Evolutionary conservation across 2,113 vertebrate species (phyloP), one percentile per base, ranked within the genome.

Genomic region (Heterotis niloticus): DNA sequence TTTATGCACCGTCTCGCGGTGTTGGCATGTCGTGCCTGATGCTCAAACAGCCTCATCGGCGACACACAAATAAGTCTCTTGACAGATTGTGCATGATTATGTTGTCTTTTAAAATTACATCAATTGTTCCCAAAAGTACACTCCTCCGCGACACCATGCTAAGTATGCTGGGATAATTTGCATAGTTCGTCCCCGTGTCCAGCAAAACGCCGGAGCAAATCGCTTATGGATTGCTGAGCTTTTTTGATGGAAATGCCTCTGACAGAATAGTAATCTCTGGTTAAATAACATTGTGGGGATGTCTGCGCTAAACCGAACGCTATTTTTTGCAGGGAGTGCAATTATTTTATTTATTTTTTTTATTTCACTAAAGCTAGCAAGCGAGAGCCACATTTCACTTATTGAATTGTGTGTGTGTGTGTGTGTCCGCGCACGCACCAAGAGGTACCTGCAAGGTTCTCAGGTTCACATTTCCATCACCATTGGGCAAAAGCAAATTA

Each of bases 31-130:
- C 73, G 77, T 60, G 67, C 70, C n/a, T 28, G 14, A 64, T 65
- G 62, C 26, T 34, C 34, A 80, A 60, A 57, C 51, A 75, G n/a
- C 78, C 62, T 66, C 64, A 67, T 77, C 28, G 64, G 52, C 70
- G 80, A 57, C 59, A 71, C 60, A 64, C 10, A 69, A 56, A 75
- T 26, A 24, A 23, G 66, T 82, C 72, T 77, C 81, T 10, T 69
- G 76, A 72, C 62, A 81, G 75, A 81, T 84, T 64, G 80, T 20
- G 76, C 72, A 79, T 75, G 5, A 56, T 77, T 78, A 79, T 76
- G 68, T 78, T 68, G 71, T 73, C 70, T 84, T 76, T 82, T 54
- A 82, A 86, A 83, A 84, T 60, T 44, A 54, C 64, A 82, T 86
- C 52, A 77, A 84, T 85, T 78, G 83, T 86, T 80, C 44, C 83